Evolutionary conservation across 1,140 invertebrate genomes (phyloP).

Genomic region (Acyrthosiphon pisum): DNA sequence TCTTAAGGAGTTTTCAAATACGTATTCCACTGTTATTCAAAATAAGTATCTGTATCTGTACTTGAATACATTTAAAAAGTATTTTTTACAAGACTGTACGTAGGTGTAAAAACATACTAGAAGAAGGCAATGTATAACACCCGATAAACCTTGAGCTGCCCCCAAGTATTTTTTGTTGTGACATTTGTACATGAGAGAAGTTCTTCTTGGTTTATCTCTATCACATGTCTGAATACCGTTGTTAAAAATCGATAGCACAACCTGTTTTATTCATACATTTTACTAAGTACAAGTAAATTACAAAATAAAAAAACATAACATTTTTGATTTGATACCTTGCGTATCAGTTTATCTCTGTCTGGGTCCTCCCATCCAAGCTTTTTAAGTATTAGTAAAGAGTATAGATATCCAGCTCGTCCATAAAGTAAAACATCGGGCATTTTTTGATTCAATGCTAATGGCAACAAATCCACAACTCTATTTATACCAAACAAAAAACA

Average conservation of each 20-base stretch:
- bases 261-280: conserved; percentile 63
- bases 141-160: conserved; percentile 85
- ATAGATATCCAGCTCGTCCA: conserved; percentile 86
- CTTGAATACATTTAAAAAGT: background rate
- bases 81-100: background rate
- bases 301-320: background rate
- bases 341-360: conserved; percentile 65
- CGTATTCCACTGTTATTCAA: too few species aligned
- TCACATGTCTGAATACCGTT: conserved; percentile 71
- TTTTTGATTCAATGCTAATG: conserved; percentile 61
- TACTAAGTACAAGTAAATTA: background rate
- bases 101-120: conserved; percentile 67
- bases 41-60: background rate
- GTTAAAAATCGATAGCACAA: conserved; percentile 71
- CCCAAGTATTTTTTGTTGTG: conserved; percentile 88
- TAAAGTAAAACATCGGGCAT: conserved; percentile 85
- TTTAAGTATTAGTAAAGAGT: conserved; percentile 75
- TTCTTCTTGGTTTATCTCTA: conserved; percentile 63
- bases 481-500: background rate
- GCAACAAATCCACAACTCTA: conserved; percentile 28
- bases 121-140: conserved; percentile 83
- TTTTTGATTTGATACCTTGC: conserved; percentile 63
- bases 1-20: too few species aligned
- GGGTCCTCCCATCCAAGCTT: conserved; percentile 67
- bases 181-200: conserved; percentile 84